These are phyloP conservation scores for Protobothrops mucrosquamatus DNA, from an alignment of 2,113 vertebrate species.

Conservation along the genomic window DNA sequence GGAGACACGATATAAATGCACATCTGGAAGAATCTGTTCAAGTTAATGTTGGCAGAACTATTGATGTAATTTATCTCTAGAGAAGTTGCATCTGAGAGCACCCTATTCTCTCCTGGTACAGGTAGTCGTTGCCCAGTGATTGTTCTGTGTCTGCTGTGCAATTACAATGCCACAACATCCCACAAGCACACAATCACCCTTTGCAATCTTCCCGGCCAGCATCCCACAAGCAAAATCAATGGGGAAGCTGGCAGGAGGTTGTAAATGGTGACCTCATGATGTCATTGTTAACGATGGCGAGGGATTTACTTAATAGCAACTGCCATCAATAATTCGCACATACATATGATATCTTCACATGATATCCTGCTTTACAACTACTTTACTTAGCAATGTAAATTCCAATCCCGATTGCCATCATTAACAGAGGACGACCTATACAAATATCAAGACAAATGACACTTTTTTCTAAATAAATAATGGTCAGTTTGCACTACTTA, in stretches of 20 bases:
- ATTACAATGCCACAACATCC: neutral
- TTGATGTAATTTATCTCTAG: neutral
- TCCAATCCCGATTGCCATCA: neutral
- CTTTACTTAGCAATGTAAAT: neutral
- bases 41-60: neutral
- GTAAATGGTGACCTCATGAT: neutral
- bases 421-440: neutral
- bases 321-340: neutral
- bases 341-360: neutral
- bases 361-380: neutral
- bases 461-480: neutral
- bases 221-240: neutral
- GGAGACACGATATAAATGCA: accelerated
- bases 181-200: neutral
- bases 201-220: neutral
- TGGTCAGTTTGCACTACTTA: neutral
- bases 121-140: neutral
- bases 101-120: neutral
- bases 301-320: neutral
- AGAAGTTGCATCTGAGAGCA: neutral
- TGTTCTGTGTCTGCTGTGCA: neutral
- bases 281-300: neutral
- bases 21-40: accelerated
- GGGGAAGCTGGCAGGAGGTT: neutral
- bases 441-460: neutral